Evolutionary conservation across 2,888 invertebrate species (phyloP).

Genomic region (Drosophila dives): DNA sequence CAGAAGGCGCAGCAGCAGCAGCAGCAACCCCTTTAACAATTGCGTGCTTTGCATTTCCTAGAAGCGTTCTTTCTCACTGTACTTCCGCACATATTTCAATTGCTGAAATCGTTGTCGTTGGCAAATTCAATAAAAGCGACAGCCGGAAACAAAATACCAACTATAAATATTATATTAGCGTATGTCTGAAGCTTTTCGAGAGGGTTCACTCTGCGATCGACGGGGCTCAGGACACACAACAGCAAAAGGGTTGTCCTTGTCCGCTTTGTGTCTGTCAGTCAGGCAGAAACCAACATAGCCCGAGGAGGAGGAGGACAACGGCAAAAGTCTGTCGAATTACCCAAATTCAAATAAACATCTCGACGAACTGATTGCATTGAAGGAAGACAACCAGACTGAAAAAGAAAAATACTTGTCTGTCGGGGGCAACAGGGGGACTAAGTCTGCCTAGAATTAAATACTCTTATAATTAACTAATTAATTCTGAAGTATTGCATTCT

Average conservation of each 20-base stretch:
- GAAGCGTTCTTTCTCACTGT: constrained; percentile 38
- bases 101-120: constrained; percentile 36
- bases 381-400: background rate
- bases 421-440: background rate
- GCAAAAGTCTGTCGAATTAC: constrained; percentile 33
- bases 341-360: constrained; percentile 56
- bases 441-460: background rate
- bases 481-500: no score
- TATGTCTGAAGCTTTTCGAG: constrained; percentile 44
- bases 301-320: constrained; percentile 21
- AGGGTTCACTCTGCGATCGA: constrained; percentile 25
- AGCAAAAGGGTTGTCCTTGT: constrained; percentile 71
- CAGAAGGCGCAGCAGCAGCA: constrained; percentile 9
- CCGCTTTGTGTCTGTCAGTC: constrained; percentile 39
- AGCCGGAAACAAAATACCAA: constrained; percentile 74
- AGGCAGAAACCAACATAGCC: constrained; percentile 7
- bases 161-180: constrained; percentile 79
- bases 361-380: constrained; percentile 29
- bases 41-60: constrained; percentile 56
- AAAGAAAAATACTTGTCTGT: background rate
- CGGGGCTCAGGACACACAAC: constrained; percentile 7
- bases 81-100: constrained; percentile 63
- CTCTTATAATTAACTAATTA: background rate
- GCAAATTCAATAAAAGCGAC: constrained; percentile 66
- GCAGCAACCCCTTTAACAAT: constrained; percentile 52